Evolutionary conservation across 2,113 vertebrate species (phyloP), one percentile per base, ranked within the genome.

Genomic region (Hoplias malabaricus): DNA sequence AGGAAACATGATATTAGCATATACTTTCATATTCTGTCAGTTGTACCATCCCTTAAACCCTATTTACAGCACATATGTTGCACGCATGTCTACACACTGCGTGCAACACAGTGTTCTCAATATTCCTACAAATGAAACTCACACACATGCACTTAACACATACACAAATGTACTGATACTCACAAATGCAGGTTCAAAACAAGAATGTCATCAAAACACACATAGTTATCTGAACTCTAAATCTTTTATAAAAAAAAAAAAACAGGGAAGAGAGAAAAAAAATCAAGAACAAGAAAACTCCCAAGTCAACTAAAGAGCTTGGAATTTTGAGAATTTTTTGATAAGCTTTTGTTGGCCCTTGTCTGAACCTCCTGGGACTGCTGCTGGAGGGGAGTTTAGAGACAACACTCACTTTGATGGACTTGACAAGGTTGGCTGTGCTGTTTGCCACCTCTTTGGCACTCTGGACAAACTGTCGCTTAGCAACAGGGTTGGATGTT

Each of bases 381-480:
- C 16, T 42, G 19, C 56, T 34, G 14, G 43, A 61, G 36, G 25
- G 59, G 9, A 42, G 5, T 12, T 63, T 34, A 59, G 25, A 19
- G 2, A 14, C 0, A 46, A 3, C 33, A 83, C 0, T 2, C 68
- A 99, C 98, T 94, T 98, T 99, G 68, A 99, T 99, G 82, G 97
- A 98, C 89, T 99, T 99, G 87, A 99, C 97, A 16, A 99, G 92
- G 86, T 99, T 98, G 79, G 97, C 96, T 0, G 98, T 99, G 88
- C 95, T 99, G 90, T 99, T 99, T 78, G 98, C 97, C 90, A 99
- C 98, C 62, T 99, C 98, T 83, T 99, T 99, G 86, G 97, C 98
- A 0, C 96, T 99, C 76, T 99, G 97, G 78, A 99, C 98, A 1
- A 99, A 99, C 89, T 99, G 97, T 82, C 98, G 94, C 91, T 99